Conservation (phyloP, 2,113 vertebrate species). For the Burhinus bistriatus region DNA sequence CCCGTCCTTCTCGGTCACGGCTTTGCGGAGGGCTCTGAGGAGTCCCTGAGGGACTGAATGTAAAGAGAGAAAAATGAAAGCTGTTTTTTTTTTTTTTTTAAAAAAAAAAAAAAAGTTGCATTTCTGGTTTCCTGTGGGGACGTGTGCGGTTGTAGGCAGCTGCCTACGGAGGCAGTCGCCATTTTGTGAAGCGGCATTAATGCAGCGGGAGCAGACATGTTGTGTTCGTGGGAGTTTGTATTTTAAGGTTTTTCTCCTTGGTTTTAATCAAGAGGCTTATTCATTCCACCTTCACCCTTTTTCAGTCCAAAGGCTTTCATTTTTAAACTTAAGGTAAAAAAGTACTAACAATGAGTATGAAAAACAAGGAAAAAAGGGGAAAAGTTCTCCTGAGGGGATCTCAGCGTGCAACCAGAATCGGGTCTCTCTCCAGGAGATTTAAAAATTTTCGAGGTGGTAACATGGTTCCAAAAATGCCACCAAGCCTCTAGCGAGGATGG, state of each 20-base stretch:
- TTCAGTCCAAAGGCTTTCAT: background rate
- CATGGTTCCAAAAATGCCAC: background rate
- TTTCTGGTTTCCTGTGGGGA: background rate
- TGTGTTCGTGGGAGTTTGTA: background rate
- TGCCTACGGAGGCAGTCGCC: slow-evolving; percentile 17
- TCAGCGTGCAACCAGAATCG: background rate
- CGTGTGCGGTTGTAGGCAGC: background rate
- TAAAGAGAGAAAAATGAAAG: background rate
- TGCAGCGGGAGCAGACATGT: slow-evolving; percentile 30
- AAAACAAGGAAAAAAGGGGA: background rate
- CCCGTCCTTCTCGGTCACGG: background rate
- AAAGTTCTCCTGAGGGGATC: background rate
- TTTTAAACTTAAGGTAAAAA: background rate
- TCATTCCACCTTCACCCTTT: background rate
- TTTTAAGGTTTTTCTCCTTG: background rate
- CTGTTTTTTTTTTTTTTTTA: background rate
- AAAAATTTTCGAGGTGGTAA: background rate
- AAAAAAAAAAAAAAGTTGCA: too few species aligned
- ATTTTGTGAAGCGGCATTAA: slow-evolving; percentile 19
- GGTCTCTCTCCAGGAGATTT: background rate
- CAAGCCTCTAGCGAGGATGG: fast-evolving
- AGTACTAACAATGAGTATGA: background rate
- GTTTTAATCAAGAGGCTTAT: background rate
- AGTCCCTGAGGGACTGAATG: background rate
- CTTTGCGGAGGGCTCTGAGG: background rate